phyloP scores from a whole-genome alignment of 1,140 invertebrate genomes.

The Cepaea nemoralis region DNA sequence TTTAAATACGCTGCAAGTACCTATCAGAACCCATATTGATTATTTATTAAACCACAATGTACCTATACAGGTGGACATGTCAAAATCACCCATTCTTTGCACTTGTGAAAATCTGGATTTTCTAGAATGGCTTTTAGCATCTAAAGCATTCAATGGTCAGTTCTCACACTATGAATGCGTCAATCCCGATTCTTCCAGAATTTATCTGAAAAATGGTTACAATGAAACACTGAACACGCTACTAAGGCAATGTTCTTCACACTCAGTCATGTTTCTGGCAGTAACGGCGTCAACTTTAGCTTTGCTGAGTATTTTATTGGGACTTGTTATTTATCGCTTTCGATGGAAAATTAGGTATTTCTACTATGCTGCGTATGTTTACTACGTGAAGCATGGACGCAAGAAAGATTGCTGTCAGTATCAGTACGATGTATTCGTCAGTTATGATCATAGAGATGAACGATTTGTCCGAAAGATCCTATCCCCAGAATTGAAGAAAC shows the following conservation, averaged over 20 bases:
- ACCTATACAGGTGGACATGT: neutral
- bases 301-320: slow-evolving; percentile 29
- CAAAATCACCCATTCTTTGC: neutral
- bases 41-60: neutral
- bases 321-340: slow-evolving; percentile 46
- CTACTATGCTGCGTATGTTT: slow-evolving; percentile 49
- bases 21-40: neutral
- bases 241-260: neutral
- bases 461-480: slow-evolving; percentile 45
- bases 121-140: neutral
- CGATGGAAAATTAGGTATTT: slow-evolving; percentile 58
- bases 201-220: neutral
- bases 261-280: slow-evolving; percentile 29
- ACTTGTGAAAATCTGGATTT: neutral
- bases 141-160: neutral
- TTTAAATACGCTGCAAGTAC: neutral
- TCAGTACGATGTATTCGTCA: slow-evolving; percentile 56
- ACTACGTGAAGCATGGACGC: slow-evolving; percentile 14
- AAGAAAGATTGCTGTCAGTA: slow-evolving; percentile 19
- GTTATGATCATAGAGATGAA: slow-evolving; percentile 49
- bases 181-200: neutral
- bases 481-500: slow-evolving; percentile 43
- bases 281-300: slow-evolving; percentile 14
- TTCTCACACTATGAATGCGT: neutral
- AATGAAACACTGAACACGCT: neutral